Conservation (phyloP, 2,113 vertebrate genomes). For the cat (Felis catus) region F.catus_Fca126_mat1.0 CM031413.1:157724001-157724500, state of each 20-base stretch:
- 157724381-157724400: conserved; percentile 63
- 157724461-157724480: conserved; percentile 27
- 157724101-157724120: conserved; percentile 71
- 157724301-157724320: background rate
- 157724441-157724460: conserved; percentile 27
- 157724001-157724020: conserved; percentile 54
- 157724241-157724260: conserved; percentile 5
- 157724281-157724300: background rate
- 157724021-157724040: conserved; percentile 60
- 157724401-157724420: background rate
- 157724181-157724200: background rate
- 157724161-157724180: background rate
- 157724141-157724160: conserved; percentile 58
- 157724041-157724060: conserved; percentile 70
- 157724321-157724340: background rate
- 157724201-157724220: conserved; percentile 49
- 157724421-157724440: conserved; percentile 54
- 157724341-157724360: background rate
- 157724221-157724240: conserved; percentile 66
- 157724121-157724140: conserved; percentile 73
- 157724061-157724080: conserved; percentile 75
- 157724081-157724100: conserved; percentile 70
- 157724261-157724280: background rate
- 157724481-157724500: background rate
- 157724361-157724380: conserved; percentile 68